These are phyloP conservation scores for Caenorhabditis doughertyi DNA, from an alignment of 2,888 invertebrate species.

Conservation along the genomic window DNA sequence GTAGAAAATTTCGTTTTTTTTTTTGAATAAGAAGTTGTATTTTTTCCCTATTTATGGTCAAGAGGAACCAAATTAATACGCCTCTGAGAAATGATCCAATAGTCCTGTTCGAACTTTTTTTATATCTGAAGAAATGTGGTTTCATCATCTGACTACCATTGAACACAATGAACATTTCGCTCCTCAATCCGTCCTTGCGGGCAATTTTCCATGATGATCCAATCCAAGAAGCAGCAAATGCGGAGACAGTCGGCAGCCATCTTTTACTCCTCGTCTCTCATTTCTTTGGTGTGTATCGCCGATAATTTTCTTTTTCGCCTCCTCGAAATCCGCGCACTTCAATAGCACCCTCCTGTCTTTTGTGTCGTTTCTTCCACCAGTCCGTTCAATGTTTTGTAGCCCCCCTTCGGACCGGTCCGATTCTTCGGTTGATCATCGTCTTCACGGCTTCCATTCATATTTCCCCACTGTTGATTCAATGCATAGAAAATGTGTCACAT, in stretches of 20 bases:
- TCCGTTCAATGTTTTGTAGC: slow-evolving; percentile 39
- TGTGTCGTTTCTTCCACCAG: slow-evolving; percentile 34
- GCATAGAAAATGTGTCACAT: slow-evolving; percentile 32
- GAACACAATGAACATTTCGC: slow-evolving; percentile 29
- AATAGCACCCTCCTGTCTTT: slow-evolving; percentile 23
- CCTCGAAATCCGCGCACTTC: slow-evolving; percentile 51
- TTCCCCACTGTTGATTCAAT: slow-evolving; percentile 45
- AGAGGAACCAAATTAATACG: too few relatives aligned
- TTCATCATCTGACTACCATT: slow-evolving; percentile 7
- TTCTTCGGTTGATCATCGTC: slow-evolving; percentile 49
- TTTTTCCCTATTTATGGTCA: too few relatives aligned
- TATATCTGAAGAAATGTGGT: too few relatives aligned
- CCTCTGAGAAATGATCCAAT: too few relatives aligned
- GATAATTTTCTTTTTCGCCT: slow-evolving; percentile 48
- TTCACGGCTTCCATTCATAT: slow-evolving; percentile 33
- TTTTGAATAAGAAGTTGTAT: too few relatives aligned
- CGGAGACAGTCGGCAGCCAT: slow-evolving; percentile 29
- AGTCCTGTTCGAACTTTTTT: too few relatives aligned
- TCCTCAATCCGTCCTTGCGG: slow-evolving; percentile 19
- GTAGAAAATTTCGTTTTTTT: too few relatives aligned
- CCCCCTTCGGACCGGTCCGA: slow-evolving; percentile 47
- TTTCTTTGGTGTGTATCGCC: slow-evolving; percentile 21
- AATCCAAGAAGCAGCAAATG: slow-evolving; percentile 39
- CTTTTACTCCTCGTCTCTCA: slow-evolving; percentile 21
- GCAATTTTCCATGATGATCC: slow-evolving; percentile 30